Evolutionary conservation across 2,888 invertebrate species (phyloP).

Genomic region (Scrobipalpa atriplicella): DNA sequence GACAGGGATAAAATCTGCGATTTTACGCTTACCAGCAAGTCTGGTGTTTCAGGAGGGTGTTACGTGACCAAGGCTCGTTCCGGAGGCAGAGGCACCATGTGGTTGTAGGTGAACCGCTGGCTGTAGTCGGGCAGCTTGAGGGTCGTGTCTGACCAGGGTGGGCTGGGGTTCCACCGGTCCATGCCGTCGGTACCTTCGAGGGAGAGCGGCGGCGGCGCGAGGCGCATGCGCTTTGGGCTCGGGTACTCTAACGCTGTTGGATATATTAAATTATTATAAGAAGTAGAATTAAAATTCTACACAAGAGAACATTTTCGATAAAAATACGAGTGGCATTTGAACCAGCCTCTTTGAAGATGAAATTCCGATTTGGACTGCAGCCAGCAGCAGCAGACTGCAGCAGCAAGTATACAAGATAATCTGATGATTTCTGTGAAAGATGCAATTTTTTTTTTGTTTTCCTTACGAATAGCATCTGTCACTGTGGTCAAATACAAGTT

Average conservation of each 20-base stretch:
- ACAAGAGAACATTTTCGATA: no score
- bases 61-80: slow-evolving; percentile 82
- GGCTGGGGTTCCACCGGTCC: slow-evolving; percentile 93
- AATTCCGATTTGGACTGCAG: no score
- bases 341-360: no score
- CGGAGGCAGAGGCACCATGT: slow-evolving; percentile 86
- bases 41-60: slow-evolving; percentile 29
- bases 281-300: no score
- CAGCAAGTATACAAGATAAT: no score
- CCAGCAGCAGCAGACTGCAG: no score
- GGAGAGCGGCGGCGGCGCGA: slow-evolving; percentile 55
- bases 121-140: slow-evolving; percentile 91
- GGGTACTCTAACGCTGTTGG: slow-evolving; percentile 68
- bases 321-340: no score
- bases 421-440: no score
- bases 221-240: slow-evolving; percentile 67
- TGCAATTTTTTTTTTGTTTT: no score
- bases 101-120: slow-evolving; percentile 90
- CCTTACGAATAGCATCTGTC: no score
- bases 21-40: neutral
- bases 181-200: slow-evolving; percentile 86
- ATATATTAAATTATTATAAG: neutral
- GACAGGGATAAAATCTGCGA: neutral
- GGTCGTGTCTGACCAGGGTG: slow-evolving; percentile 93
- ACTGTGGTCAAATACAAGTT: no score